Percentiles rank a stretch among this genome's conserved stretches.
Conservation (phyloP, 2,113 vertebrate species). For the Acinonyx jubatus region DNA sequence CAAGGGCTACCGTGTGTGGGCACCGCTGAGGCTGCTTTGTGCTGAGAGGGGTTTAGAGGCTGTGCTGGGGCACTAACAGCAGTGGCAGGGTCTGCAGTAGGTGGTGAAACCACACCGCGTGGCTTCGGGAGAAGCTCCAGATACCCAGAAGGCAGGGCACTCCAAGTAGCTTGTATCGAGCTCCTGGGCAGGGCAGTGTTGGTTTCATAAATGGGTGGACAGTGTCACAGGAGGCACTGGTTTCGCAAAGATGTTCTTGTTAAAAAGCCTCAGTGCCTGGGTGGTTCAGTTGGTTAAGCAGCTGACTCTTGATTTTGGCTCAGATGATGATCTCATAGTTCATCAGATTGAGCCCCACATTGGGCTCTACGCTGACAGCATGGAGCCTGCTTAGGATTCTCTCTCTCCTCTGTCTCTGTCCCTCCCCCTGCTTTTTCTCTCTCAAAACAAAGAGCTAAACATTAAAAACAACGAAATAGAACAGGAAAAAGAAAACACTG, state of each 20-base stretch:
- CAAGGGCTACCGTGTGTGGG: accelerated
- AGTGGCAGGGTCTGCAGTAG: background rate
- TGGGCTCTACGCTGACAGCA: too few relatives aligned
- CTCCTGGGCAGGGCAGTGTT: background rate
- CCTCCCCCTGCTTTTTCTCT: too few relatives aligned
- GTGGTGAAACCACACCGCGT: accelerated
- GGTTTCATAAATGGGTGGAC: background rate
- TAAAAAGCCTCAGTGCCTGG: background rate
- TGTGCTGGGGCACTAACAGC: background rate
- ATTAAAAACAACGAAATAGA: background rate
- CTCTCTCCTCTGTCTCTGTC: too few relatives aligned
- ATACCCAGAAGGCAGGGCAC: background rate
- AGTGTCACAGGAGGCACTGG: background rate
- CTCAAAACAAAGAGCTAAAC: too few relatives aligned
- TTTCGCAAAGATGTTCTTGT: background rate
- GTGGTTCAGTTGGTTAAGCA: too few relatives aligned
- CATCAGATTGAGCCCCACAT: too few relatives aligned
- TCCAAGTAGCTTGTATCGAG: background rate
- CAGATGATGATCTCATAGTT: too few relatives aligned
- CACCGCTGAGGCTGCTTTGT: background rate
- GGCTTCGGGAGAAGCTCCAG: background rate
- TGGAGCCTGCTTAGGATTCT: too few relatives aligned
- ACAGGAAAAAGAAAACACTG: background rate
- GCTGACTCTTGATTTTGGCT: too few relatives aligned
- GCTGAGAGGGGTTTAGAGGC: background rate